These are phyloP conservation scores for Elephas maximus DNA, from an alignment of 2,113 vertebrate species.

Conservation along the genomic window DNA sequence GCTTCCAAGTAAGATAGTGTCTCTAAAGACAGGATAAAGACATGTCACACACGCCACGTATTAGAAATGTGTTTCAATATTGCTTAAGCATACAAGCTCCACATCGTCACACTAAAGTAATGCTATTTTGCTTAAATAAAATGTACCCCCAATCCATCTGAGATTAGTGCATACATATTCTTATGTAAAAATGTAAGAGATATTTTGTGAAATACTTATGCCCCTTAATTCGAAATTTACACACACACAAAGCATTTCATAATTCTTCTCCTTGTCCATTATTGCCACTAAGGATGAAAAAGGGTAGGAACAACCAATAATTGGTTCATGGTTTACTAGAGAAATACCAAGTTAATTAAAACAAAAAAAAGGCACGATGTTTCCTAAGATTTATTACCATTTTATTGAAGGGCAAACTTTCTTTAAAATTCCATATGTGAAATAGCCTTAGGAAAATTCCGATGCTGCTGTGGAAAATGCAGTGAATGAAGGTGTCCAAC, in stretches of 20 bases:
- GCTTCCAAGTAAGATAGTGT: not conserved
- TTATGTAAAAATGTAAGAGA: not conserved
- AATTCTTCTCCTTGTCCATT: conserved; percentile 70
- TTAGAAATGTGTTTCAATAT: not conserved
- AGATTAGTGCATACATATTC: not conserved
- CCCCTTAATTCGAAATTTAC: not conserved
- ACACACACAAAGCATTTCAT: conserved; percentile 48
- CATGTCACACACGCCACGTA: not conserved
- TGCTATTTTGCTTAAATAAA: not conserved
- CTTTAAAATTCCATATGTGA: conserved; percentile 89
- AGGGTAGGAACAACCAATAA: conserved; percentile 54
- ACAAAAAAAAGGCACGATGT: conserved; percentile 75
- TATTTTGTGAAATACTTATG: not conserved
- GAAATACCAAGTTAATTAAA: conserved; percentile 82
- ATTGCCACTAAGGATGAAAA: conserved; percentile 39
- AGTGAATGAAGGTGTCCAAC: conserved; percentile 74
- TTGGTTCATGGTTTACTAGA: conserved; percentile 72
- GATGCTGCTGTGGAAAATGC: conserved; percentile 74
- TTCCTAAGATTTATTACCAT: conserved; percentile 84
- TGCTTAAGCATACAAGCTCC: not conserved
- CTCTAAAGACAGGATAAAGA: not conserved
- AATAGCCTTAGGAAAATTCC: conserved; percentile 85
- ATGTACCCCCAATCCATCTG: not conserved
- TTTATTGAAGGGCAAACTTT: conserved; percentile 85
- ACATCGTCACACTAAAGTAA: not conserved